phyloP scores from a whole-genome alignment of 2,113 vertebrate genomes.

The Aptenodytes patagonicus region DNA sequence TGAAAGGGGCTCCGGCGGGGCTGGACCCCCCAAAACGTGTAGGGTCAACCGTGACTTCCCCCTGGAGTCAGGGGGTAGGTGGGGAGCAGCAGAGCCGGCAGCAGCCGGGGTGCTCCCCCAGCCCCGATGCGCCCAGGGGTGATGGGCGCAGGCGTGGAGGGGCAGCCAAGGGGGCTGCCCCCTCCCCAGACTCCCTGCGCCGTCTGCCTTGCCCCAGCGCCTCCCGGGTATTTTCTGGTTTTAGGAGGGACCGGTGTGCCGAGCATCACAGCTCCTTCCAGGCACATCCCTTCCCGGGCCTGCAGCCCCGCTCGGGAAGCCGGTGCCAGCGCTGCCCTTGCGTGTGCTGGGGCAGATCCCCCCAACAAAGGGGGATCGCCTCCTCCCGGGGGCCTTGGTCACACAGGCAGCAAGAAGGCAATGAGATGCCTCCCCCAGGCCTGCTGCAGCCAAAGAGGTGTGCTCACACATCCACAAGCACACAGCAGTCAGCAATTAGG shows the following conservation, averaged over 20 bases:
- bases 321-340: background rate
- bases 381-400: rapidly evolving
- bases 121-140: background rate
- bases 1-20: background rate
- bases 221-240: background rate
- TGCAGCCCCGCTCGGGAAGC: background rate
- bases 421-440: background rate
- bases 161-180: background rate
- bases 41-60: background rate
- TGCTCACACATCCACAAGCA: background rate
- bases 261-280: background rate
- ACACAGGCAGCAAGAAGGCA: background rate
- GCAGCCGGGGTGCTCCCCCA: background rate
- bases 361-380: too few relatives aligned
- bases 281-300: rapidly evolving
- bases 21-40: background rate
- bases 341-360: background rate
- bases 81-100: background rate
- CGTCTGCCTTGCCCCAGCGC: background rate
- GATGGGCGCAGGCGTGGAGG: background rate
- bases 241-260: rapidly evolving
- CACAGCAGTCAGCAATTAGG: conserved; percentile 13
- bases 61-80: too few relatives aligned
- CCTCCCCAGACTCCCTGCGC: background rate
- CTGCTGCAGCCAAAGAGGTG: background rate